Evolutionary conservation across 1,140 invertebrate species (phyloP), one percentile per base, ranked within the genome.

Genomic region (Apocrypta bakeri): DNA sequence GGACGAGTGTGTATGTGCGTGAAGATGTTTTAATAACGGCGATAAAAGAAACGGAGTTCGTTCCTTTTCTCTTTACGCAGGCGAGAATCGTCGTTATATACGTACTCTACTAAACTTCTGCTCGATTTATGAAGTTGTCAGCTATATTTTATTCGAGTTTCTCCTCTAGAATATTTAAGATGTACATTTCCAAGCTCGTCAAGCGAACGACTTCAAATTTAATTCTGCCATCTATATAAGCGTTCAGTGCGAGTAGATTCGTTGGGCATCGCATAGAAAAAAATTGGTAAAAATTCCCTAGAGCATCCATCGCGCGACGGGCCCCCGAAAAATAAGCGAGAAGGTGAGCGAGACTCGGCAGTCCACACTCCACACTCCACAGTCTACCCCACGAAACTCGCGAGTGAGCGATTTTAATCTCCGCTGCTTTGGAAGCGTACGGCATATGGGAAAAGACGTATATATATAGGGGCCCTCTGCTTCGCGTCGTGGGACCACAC

Each of bases 401-500:
- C 63, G 63, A n/a, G 63, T 24, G 7, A 4, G 42, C 48, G 78
- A 79, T 79, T 79, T 79, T 72, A 79, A 79, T 79, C 78, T 79
- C 48, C 42, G 1, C 68, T n/a, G 21, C 68, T 11, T n/a, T n/a
- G n/a, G n/a, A n/a, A n/a, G 64, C 48, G 37, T 37, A 4, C 33
- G 71, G 68, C 71, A 72, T 72, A 72, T 72, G 71, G 71, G 56
- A 27, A 27, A 11, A 33, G 42, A 21, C n/a, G 72, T 74, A 74
- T 74, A 73, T 7, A 33, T 40, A 73, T 25, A 63, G 66, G 37
- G 42, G 63, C 83, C 84, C 74, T 74, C 48, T 21, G n/a, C 48
- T 56, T 56, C 66, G n/a, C n/a, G 69, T 83, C 85, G 86, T 86
- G 85, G 84, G 86, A 87, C 84, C 83, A 86, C 84, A 84, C 73